Percentiles rank a stretch among this genome's conserved stretches.
Conservation (phyloP, 2,113 vertebrate genomes). For the Lynx canadensis region DNA sequence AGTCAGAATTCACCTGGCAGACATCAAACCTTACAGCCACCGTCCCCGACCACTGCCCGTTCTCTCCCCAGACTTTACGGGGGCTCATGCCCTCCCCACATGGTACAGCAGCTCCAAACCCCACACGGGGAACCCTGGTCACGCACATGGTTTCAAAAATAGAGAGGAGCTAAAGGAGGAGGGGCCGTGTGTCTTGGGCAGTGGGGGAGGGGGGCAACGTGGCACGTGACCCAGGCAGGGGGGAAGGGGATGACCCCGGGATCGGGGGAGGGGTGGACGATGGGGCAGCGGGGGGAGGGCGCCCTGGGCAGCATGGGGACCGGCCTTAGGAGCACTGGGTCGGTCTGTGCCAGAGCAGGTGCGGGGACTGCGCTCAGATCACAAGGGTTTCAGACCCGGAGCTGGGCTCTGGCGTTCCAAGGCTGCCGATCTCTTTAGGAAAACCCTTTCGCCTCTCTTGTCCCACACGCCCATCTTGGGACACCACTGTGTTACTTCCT, state of each 20-base stretch:
- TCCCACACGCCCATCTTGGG: not conserved
- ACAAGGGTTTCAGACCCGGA: too few species aligned
- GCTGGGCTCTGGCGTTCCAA: not conserved
- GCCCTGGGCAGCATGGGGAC: not conserved
- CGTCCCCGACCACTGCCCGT: accelerated
- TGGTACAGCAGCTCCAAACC: not conserved
- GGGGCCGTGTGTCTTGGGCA: not conserved
- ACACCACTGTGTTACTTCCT: not conserved
- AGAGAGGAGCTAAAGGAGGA: not conserved
- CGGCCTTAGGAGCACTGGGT: not conserved
- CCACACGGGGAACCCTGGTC: not conserved
- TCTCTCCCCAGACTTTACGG: not conserved
- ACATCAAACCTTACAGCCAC: not conserved
- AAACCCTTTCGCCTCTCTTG: not conserved
- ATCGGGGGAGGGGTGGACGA: not conserved
- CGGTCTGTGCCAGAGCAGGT: not conserved
- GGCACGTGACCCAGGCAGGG: accelerated
- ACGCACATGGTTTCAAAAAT: not conserved
- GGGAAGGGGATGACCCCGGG: not conserved
- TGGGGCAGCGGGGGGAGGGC: not conserved
- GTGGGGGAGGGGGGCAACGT: not conserved
- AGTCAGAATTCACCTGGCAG: not conserved
- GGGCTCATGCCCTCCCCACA: not conserved
- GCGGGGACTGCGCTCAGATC: not conserved
- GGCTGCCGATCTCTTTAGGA: too few species aligned